These are phyloP conservation scores for Drosophila prolongata DNA, from an alignment of 2,888 invertebrate genomes.

Conservation along the genomic window DNA sequence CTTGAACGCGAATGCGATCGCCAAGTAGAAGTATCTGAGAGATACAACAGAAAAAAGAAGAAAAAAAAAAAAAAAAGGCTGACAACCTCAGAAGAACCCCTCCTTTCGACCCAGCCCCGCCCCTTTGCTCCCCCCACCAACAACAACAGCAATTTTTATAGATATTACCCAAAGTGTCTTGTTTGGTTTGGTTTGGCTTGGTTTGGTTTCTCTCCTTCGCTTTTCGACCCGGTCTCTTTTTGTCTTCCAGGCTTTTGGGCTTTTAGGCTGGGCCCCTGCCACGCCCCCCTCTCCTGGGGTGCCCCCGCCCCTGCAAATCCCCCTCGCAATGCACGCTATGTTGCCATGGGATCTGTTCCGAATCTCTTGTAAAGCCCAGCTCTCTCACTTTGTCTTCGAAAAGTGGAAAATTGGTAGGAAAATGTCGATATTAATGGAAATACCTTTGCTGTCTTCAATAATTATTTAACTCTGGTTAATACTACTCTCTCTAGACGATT, in stretches of 20 bases:
- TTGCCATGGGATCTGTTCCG: constrained; percentile 24
- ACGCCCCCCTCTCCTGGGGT: constrained; percentile 5
- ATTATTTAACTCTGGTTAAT: too few relatives aligned
- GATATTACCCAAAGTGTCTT: constrained; percentile 78
- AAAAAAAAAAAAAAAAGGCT: constrained; percentile 64
- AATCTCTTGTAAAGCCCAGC: constrained; percentile 3
- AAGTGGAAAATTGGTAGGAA: neutral
- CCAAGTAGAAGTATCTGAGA: constrained; percentile 9
- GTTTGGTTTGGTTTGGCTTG: constrained; percentile 39
- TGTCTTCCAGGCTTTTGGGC: constrained; percentile 38
- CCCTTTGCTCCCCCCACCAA: constrained; percentile 1
- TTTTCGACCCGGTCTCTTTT: constrained; percentile 11
- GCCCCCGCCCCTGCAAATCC: constrained; percentile 8
- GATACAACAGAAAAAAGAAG: constrained; percentile 6
- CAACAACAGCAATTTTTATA: constrained; percentile 63
- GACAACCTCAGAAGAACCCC: constrained; percentile 69
- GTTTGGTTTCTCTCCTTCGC: constrained; percentile 5
- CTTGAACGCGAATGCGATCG: constrained; percentile 55
- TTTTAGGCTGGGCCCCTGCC: constrained; percentile 24
- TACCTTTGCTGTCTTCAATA: neutral
- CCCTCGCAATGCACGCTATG: constrained; percentile 60
- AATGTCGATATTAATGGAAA: neutral
- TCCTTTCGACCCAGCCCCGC: constrained; percentile 21
- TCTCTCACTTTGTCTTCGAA: neutral
- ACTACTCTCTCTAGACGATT: too few relatives aligned